phyloP scores from a whole-genome alignment of 2,113 vertebrate genomes.

The Megaceryle maxima region DNA sequence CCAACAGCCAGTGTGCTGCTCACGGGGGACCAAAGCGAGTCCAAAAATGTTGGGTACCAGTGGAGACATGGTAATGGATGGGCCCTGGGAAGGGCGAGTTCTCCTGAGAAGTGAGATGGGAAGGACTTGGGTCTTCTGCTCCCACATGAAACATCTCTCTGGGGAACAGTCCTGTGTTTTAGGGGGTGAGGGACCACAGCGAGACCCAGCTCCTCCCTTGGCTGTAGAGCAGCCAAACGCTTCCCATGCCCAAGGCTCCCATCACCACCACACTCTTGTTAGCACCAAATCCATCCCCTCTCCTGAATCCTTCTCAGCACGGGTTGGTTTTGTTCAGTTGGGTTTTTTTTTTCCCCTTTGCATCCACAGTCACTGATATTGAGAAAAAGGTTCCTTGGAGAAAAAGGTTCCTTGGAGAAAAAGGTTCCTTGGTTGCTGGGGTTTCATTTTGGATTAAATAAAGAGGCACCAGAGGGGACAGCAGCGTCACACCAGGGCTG shows the following conservation, averaged over 20 bases:
- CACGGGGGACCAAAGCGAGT: neutral
- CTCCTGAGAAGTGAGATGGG: neutral
- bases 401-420: no score
- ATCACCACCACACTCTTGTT: no score
- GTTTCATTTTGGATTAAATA: neutral
- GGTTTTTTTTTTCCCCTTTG: neutral
- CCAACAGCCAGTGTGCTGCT: neutral
- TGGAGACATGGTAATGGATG: neutral
- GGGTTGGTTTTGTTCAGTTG: no score
- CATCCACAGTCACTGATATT: no score
- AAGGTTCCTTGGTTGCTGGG: neutral
- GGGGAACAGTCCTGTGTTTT: neutral
- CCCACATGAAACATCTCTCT: neutral
- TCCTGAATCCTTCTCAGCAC: no score
- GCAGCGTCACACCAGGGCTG: neutral
- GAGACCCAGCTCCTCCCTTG: fast-evolving
- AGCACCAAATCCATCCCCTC: no score
- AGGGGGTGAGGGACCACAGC: neutral
- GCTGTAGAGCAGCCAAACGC: neutral
- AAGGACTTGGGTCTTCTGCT: neutral
- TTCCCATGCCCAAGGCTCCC: no score
- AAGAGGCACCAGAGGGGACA: neutral
- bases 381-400: neutral
- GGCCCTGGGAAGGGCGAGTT: neutral
- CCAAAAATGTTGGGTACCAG: neutral